Evolutionary conservation across 2,888 invertebrate species (phyloP), one percentile per base, ranked within the genome.

Genomic region (Lasioglossum malachurum): DNA sequence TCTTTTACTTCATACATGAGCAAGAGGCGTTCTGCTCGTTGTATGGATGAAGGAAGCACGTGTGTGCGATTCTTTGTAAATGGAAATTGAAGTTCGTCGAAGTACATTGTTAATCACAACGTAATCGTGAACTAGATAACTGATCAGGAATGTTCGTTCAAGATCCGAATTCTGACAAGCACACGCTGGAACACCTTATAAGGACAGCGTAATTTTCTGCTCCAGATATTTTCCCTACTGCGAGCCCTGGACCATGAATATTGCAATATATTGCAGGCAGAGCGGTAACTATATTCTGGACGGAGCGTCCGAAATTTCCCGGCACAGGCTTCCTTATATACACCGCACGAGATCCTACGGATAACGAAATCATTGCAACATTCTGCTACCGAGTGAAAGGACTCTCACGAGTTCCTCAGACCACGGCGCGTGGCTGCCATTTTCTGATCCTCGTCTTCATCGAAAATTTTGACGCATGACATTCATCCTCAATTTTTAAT

Each of bases 131-230:
- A 14, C 31, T 7, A 35, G 46, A 75, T 38, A 53, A 75, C 53
- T 35, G 38, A n/a, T 38, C 23, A 35, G 16, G n/a, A 38, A 38
- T 10, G 5, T 27, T n/a, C n/a, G n/a, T n/a, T 64, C 31, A n/a
- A 38, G 53, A 38, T 53, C 16, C 16, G 14, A 57, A 75, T 31
- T 49, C 77, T 8, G 41, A 16, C 31, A 23, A 19, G 16, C 27
- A 14, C 44, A 27, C 12, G 8, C 14, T 14, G 64, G 27, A 16
- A 35, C n/a, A 23, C 64, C 67, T 67, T 67, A 41, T 10, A 38
- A 10, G 27, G 41, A 5, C 27, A 80, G 53, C 31, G 49, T 53
- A 80, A 80, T 77, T 77, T 69, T 77, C 77, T 69, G 77, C n/a
- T 4, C 67, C 23, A 53, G 69, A 77, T 49, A 57, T 77, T 80